Conservation (phyloP, 1,140 invertebrate species). For the Drosophila truncata region DNA sequence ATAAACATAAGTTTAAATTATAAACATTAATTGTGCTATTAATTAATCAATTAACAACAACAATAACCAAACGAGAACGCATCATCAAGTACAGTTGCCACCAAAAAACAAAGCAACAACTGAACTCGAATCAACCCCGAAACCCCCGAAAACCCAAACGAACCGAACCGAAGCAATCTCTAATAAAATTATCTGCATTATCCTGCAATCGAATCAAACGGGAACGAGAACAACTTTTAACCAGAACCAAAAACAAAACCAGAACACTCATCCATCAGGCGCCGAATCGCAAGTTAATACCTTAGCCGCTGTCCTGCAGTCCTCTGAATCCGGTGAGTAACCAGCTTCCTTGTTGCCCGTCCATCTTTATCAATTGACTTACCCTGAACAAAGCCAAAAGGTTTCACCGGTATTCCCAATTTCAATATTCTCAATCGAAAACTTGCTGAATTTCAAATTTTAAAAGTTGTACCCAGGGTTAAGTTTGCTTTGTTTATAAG, state of each 20-base stretch:
- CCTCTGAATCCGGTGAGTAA: slow-evolving; percentile 28
- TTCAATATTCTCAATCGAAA: background rate
- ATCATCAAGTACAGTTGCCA: slow-evolving; percentile 45
- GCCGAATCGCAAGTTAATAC: background rate
- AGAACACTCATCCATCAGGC: slow-evolving; percentile 24
- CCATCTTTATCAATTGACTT: slow-evolving; percentile 31
- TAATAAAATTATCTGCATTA: slow-evolving; percentile 33
- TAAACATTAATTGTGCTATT: background rate
- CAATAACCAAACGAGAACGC: background rate
- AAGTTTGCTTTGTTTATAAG: background rate
- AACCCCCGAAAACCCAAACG: background rate
- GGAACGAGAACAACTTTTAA: slow-evolving; percentile 20
- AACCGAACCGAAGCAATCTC: slow-evolving; percentile 12
- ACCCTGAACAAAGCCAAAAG: background rate
- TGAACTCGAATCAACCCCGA: slow-evolving; percentile 32
- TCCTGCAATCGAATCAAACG: slow-evolving; percentile 9
- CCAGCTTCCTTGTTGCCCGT: slow-evolving; percentile 19
- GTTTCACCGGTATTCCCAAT: background rate
- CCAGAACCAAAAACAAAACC: background rate
- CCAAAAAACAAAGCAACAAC: slow-evolving; percentile 38
- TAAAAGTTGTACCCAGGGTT: slow-evolving; percentile 9
- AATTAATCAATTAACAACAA: slow-evolving; percentile 28
- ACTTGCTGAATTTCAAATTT: background rate
- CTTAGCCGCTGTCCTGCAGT: background rate
- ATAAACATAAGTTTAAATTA: background rate